Conservation (phyloP, 2,797 vertebrate genomes). For the Chaetophractus vellerosus region DNA sequence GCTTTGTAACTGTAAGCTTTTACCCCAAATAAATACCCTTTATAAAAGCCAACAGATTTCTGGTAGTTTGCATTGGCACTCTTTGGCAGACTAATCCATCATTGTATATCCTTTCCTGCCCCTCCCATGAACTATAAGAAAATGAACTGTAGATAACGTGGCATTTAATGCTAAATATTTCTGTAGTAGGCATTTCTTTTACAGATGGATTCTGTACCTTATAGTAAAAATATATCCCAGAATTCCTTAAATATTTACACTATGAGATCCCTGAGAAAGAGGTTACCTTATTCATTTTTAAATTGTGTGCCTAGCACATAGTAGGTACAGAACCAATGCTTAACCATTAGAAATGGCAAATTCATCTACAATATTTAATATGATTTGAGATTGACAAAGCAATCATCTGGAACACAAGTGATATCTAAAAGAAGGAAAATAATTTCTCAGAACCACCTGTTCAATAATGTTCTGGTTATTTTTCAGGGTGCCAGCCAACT, state of each 20-base stretch:
- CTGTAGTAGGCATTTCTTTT: background rate
- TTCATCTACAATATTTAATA: constrained; percentile 54
- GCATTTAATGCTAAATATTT: background rate
- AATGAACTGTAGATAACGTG: background rate
- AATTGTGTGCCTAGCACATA: background rate
- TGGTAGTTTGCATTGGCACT: no score
- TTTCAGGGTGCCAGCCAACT: constrained; percentile 40
- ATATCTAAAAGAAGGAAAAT: constrained; percentile 29
- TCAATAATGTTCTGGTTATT: constrained; percentile 48
- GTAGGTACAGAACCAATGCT: background rate
- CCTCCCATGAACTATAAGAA: background rate
- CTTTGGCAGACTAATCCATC: background rate
- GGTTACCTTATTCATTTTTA: constrained; percentile 25
- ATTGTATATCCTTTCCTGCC: background rate
- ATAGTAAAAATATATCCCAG: background rate
- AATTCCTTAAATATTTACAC: constrained; percentile 57
- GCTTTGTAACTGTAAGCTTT: no score
- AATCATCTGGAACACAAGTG: constrained; percentile 41
- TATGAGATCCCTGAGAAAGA: constrained; percentile 23
- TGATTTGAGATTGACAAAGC: constrained; percentile 67
- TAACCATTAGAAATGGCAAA: constrained; percentile 60
- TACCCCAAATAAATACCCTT: no score
- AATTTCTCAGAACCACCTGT: constrained; percentile 40
- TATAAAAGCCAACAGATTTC: no score
- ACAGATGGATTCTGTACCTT: constrained; percentile 47